phyloP scores from a whole-genome alignment of 2,888 invertebrate genomes.

The Drosophila mimetica region DNA sequence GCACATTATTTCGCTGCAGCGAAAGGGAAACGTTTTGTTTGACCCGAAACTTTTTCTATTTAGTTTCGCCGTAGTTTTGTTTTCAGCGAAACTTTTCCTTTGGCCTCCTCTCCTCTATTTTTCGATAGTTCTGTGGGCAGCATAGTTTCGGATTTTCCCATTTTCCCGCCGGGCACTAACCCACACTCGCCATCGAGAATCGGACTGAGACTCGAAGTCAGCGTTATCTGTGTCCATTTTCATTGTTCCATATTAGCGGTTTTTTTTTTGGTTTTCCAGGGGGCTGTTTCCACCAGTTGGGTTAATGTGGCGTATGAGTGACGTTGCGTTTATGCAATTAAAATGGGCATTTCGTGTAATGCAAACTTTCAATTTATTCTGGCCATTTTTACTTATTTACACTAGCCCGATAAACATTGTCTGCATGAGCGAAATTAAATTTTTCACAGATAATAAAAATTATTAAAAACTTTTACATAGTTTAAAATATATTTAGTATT shows the following conservation, averaged over 20 bases:
- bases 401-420: not conserved
- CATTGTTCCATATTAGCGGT: slow-evolving; percentile 29
- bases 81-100: slow-evolving; percentile 37
- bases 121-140: slow-evolving; percentile 23
- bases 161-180: slow-evolving; percentile 9
- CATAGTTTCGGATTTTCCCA: slow-evolving; percentile 38
- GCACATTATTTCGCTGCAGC: slow-evolving; percentile 44
- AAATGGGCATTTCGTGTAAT: slow-evolving; percentile 16
- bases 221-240: slow-evolving; percentile 33
- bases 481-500: too few relatives aligned
- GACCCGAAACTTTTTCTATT: slow-evolving; percentile 41
- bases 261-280: not conserved
- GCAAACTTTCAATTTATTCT: slow-evolving; percentile 1
- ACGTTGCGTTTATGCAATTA: slow-evolving; percentile 52
- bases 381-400: slow-evolving; percentile 5
- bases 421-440: not conserved
- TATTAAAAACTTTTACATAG: not conserved
- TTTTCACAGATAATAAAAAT: not conserved
- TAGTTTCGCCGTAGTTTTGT: slow-evolving; percentile 40
- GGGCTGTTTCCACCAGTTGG: slow-evolving; percentile 22
- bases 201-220: slow-evolving; percentile 9
- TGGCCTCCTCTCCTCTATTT: slow-evolving; percentile 12
- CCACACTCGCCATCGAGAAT: too few relatives aligned
- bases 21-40: slow-evolving; percentile 39
- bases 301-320: slow-evolving; percentile 61